These are phyloP conservation scores for Mythimna loreyi DNA, from an alignment of 2,888 invertebrate genomes.

Conservation along the genomic window DNA sequence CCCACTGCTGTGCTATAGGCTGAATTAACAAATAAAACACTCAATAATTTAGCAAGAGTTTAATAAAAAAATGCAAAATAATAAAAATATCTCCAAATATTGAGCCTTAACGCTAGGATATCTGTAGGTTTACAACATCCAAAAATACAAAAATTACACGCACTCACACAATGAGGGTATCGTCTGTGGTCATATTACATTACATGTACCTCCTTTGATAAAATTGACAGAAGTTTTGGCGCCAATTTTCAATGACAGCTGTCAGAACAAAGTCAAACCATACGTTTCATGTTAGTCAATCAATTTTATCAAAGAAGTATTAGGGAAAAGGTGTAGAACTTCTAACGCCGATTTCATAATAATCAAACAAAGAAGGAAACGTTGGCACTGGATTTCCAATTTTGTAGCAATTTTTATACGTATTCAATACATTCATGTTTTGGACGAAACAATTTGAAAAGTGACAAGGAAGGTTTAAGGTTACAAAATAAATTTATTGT, in stretches of 20 bases:
- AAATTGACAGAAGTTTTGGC: constrained; percentile 48
- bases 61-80: constrained; percentile 91
- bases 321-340: constrained; percentile 54
- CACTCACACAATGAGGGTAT: constrained; percentile 79
- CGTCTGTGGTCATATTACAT: constrained; percentile 59
- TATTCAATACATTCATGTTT: constrained; percentile 61
- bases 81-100: constrained; percentile 90
- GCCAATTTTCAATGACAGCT: constrained; percentile 23
- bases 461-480: constrained; percentile 60
- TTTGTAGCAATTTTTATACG: constrained; percentile 68
- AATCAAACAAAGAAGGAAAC: constrained; percentile 57
- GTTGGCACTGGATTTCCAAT: constrained; percentile 77
- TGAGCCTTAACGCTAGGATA: constrained; percentile 88
- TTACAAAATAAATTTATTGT: constrained; percentile 81
- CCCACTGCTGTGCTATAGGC: too few species aligned
- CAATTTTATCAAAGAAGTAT: constrained; percentile 57
- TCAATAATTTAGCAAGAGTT: constrained; percentile 88
- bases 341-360: constrained; percentile 58
- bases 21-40: constrained; percentile 69
- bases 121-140: constrained; percentile 84
- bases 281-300: constrained; percentile 10
- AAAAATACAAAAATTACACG: constrained; percentile 86
- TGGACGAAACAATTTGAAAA: constrained; percentile 63
- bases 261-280: constrained; percentile 17
- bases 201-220: constrained; percentile 55